Conservation (phyloP, 2,113 vertebrate species). For the Cyprinodon brontotheroides region DNA sequence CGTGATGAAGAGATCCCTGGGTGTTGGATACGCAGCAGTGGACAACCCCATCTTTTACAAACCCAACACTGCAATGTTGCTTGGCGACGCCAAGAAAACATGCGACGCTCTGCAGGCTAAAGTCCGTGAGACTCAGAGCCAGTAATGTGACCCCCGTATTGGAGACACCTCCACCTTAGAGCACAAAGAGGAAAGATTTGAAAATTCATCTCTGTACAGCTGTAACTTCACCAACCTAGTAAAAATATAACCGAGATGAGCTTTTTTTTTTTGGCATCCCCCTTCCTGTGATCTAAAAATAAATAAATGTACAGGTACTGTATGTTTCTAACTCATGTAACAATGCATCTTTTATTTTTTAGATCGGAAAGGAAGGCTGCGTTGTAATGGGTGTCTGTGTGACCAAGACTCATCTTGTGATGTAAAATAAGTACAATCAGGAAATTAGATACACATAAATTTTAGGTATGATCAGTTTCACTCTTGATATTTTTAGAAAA, state of each 20-base stretch:
- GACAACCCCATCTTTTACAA: conserved; percentile 99
- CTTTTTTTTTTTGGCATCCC: conserved; percentile 11
- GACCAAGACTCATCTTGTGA: conserved; percentile 23
- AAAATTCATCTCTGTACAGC: background rate
- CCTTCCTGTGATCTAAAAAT: conserved; percentile 39
- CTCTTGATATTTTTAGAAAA: conserved; percentile 36
- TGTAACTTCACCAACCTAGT: conserved; percentile 19
- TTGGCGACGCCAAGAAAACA: conserved; percentile 98
- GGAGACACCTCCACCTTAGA: background rate
- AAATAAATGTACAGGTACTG: conserved; percentile 28
- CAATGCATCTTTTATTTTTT: conserved; percentile 41
- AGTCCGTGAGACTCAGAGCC: conserved; percentile 83
- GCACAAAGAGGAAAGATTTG: conserved; percentile 11
- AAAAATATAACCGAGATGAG: conserved; percentile 11
- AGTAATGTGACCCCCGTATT: conserved; percentile 27
- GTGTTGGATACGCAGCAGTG: conserved; percentile 95
- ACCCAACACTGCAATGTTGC: conserved; percentile 93
- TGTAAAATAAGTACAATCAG: conserved; percentile 34
- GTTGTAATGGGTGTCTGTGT: conserved; percentile 6
- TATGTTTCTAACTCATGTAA: conserved; percentile 17
- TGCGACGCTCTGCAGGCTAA: conserved; percentile 92
- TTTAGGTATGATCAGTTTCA: conserved; percentile 34
- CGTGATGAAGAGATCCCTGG: conserved; percentile 96
- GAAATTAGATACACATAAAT: conserved; percentile 34
- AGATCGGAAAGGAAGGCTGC: conserved; percentile 35